Evolutionary conservation across 2,797 vertebrate genomes (phyloP).

Genomic region (Crenuchus spilurus): DNA sequence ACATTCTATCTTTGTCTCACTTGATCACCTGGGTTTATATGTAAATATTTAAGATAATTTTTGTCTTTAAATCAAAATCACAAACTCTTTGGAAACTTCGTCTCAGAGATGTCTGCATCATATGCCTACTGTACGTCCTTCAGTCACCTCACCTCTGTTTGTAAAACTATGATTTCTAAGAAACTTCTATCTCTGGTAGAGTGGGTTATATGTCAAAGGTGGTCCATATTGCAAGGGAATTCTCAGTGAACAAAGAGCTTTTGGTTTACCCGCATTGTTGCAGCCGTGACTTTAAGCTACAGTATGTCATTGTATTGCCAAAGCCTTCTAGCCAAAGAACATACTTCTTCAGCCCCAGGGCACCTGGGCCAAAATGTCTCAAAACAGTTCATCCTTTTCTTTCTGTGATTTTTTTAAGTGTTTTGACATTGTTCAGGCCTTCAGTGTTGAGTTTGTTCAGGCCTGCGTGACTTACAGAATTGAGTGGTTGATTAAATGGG

Average conservation of each 20-base stretch:
- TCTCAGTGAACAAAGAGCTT: slow-evolving; percentile 56
- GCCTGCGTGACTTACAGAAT: slow-evolving; percentile 53
- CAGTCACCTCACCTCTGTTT: slow-evolving; percentile 50
- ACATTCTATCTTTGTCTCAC: slow-evolving; percentile 77
- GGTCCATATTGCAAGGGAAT: slow-evolving; percentile 54
- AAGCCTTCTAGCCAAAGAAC: slow-evolving; percentile 99
- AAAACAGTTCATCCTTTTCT: slow-evolving; percentile 43
- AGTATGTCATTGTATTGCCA: slow-evolving; percentile 85
- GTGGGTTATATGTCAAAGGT: slow-evolving; percentile 36
- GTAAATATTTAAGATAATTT: slow-evolving; percentile 76
- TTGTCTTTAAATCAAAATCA: slow-evolving; percentile 70
- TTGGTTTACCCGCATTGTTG: slow-evolving; percentile 53
- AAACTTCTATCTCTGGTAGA: slow-evolving; percentile 36
- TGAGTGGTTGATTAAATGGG: slow-evolving; percentile 19
- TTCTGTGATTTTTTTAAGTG: slow-evolving; percentile 57
- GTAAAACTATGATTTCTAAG: slow-evolving; percentile 25
- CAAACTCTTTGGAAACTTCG: slow-evolving; percentile 64
- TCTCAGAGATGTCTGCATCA: slow-evolving; percentile 47
- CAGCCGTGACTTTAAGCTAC: slow-evolving; percentile 84
- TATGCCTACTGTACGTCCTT: slow-evolving; percentile 48
- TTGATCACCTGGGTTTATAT: slow-evolving; percentile 77
- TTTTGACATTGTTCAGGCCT: slow-evolving; percentile 35
- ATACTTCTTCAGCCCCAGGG: slow-evolving; percentile 83
- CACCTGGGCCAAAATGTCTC: slow-evolving; percentile 56
- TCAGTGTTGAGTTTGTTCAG: slow-evolving; percentile 63